Evolutionary conservation across 2,113 vertebrate genomes (phyloP).

Genomic region (Hystrix cristata): DNA sequence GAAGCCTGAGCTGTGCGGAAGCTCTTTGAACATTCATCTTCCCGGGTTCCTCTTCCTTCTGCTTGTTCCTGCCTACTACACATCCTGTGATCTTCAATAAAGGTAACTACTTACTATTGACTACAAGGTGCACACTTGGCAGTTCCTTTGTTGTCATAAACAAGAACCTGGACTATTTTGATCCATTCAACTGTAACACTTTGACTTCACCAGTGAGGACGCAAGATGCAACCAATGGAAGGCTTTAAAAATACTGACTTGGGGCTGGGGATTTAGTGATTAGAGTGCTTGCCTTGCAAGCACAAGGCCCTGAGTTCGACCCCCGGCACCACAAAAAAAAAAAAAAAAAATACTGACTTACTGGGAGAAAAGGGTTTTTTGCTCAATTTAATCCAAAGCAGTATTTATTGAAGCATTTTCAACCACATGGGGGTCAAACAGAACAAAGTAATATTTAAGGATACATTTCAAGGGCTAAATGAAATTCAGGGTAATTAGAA

Average conservation of each 20-base stretch:
- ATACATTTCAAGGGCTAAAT: constrained; percentile 22
- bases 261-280: too few species aligned
- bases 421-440: background rate
- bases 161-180: background rate
- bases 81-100: background rate
- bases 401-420: background rate
- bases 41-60: background rate
- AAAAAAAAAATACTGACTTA: constrained; percentile 37
- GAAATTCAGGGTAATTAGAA: constrained; percentile 38
- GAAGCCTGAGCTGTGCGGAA: background rate
- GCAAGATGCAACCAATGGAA: background rate
- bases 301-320: too few species aligned
- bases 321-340: too few species aligned
- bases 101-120: background rate
- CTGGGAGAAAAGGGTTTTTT: constrained; percentile 35
- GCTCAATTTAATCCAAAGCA: constrained; percentile 56
- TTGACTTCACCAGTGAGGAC: background rate
- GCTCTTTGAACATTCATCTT: background rate
- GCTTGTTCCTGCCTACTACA: background rate
- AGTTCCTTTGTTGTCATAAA: background rate
- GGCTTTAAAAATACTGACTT: constrained; percentile 59
- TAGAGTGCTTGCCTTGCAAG: too few species aligned
- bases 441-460: background rate
- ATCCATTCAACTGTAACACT: background rate
- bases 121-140: background rate